Percentiles rank a stretch among this genome's conserved stretches.
Evolutionary conservation across 2,113 vertebrate species (phyloP).

Genomic region (Microtus montanus): DNA sequence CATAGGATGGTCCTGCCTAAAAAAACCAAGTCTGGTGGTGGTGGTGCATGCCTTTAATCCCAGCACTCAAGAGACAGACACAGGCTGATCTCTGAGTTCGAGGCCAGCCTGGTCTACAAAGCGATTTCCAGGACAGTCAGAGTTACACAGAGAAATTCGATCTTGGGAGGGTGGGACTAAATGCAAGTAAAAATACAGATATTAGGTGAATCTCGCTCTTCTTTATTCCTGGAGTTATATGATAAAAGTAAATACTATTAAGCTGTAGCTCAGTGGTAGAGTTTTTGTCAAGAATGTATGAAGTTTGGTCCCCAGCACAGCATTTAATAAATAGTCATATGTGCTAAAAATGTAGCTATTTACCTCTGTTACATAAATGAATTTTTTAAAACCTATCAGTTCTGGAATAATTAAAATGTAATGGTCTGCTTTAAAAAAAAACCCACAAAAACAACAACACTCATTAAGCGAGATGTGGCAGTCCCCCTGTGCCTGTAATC

Average conservation of each 20-base stretch:
- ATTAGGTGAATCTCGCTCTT: not conserved
- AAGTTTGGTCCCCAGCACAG: not conserved
- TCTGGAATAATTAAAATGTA: not conserved
- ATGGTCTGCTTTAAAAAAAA: not conserved
- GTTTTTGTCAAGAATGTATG: not conserved
- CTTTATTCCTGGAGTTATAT: conserved; percentile 2
- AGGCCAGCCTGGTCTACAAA: not conserved
- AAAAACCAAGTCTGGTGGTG: not conserved
- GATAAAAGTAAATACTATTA: not conserved
- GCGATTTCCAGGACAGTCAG: not conserved
- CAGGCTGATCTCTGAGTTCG: not conserved
- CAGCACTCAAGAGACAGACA: not conserved
- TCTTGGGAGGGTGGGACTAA: not conserved
- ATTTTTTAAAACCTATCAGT: not conserved
- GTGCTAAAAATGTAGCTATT: not conserved
- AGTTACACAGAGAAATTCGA: not conserved
- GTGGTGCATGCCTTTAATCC: not conserved
- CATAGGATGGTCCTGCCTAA: not conserved
- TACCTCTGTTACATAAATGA: not conserved
- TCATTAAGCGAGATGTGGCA: not conserved
- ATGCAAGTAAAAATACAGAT: not conserved
- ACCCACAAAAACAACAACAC: too few species aligned
- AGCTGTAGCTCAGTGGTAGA: not conserved
- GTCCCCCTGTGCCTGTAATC: too few species aligned
- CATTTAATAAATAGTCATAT: not conserved